Base-by-base conservation (phyloP, 2,888 invertebrate genomes). In the Morpho achilles region DNA sequence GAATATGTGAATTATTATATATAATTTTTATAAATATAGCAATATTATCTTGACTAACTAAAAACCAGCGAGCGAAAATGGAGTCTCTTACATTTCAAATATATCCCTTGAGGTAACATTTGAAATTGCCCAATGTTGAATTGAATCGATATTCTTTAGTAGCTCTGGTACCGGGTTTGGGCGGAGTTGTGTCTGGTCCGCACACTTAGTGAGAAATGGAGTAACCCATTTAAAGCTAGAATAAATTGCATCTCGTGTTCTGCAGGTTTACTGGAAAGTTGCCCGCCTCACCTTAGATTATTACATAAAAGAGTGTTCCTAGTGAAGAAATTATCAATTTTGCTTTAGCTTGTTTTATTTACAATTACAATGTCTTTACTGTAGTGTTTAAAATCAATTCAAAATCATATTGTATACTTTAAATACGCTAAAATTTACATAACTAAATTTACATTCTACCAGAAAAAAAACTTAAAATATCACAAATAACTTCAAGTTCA, bases 191-290 rank as follows among this genome's bases (percentile, higher is more conserved):
- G 84, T 84, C 79, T 77, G 80, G 75, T 73, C 60, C 79, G 84
- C 82, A 76, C 76, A 83, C 84, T 87, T 87, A 87, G 83, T 85
- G 80, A 77, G 80, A 84, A 87, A 83, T 80, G 79, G 81, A 84
- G 80, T 85, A 85, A 86, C 86, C 87, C 80, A 87, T 86, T 87
- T 87, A 84, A 85, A 86, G 85, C 83, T 81, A 82, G 84, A 85
- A 87, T 87, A 85, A 87, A 87, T 87, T 86, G 86, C 83, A 80
- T 79, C 81, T 84, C 84, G 84, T 83, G 83, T 82, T 79, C 80
- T 84, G 82, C 85, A 85, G 87, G 86, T 86, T 84, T 75, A 70
- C 80, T 87, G 87, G 86, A 87, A 86, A 82, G 72, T 78, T 86
- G 86, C 85, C 87, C 84, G 84, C 80, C 48, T 45, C 45, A 52